Conservation (phyloP, 1,140 invertebrate species). For the Anthonomus grandis region DNA sequence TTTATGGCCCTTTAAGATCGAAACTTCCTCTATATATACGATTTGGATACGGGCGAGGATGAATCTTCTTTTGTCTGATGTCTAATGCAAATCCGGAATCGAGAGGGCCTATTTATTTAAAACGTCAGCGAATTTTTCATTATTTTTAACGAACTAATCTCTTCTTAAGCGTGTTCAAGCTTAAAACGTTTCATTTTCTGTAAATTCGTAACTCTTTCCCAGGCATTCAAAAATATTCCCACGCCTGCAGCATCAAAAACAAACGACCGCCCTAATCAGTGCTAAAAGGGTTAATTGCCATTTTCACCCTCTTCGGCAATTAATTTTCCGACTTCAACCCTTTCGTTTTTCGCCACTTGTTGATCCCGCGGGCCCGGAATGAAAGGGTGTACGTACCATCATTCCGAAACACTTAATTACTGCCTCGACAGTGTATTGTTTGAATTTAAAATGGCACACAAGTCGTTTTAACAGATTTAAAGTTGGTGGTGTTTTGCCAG, state of each 20-base stretch:
- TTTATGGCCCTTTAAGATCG: slow-evolving; percentile 11
- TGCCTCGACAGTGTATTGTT: slow-evolving; percentile 17
- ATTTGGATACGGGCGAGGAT: no score
- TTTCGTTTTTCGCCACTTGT: slow-evolving; percentile 3
- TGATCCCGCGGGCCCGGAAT: slow-evolving; percentile 1
- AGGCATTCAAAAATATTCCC: slow-evolving; percentile 11
- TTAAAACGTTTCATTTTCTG: no score
- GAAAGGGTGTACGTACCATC: not conserved
- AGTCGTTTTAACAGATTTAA: slow-evolving; percentile 11
- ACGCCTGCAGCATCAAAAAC: slow-evolving; percentile 7
- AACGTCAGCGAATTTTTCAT: no score
- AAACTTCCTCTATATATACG: slow-evolving; percentile 1
- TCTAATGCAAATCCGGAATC: no score
- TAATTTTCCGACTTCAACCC: slow-evolving; percentile 18
- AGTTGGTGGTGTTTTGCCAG: slow-evolving; percentile 4
- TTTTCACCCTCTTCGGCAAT: slow-evolving; percentile 17
- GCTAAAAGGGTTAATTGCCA: slow-evolving; percentile 5
- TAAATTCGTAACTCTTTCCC: no score
- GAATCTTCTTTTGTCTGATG: no score
- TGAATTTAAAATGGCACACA: not conserved
- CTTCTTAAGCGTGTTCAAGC: no score
- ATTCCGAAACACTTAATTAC: slow-evolving; percentile 12
- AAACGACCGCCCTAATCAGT: not conserved
- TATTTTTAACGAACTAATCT: no score
- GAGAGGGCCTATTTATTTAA: no score